A percentile compares a stretch with the other conserved stretches of the same genome.
Evolutionary conservation across 2,888 invertebrate species (phyloP).

Genomic region (Fragum whitleyi): DNA sequence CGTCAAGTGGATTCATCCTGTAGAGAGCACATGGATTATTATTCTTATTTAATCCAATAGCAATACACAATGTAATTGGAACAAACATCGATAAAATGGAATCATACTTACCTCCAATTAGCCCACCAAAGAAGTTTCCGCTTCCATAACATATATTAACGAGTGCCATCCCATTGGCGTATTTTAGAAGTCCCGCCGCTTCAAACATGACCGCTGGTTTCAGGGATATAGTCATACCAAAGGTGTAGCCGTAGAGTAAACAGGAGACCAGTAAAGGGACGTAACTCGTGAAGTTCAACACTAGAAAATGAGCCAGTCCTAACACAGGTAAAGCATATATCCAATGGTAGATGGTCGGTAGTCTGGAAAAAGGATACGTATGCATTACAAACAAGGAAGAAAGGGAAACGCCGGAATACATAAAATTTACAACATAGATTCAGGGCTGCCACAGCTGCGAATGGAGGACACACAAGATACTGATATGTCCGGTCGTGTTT

Average conservation of each 20-base stretch:
- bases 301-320: slow-evolving; percentile 48
- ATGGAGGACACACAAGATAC: too few relatives aligned
- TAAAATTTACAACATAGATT: too few relatives aligned
- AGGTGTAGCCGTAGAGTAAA: slow-evolving; percentile 48
- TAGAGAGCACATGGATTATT: neutral
- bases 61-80: neutral
- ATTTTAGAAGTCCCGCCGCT: slow-evolving; percentile 52
- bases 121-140: slow-evolving; percentile 45
- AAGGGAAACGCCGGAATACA: too few relatives aligned
- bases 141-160: slow-evolving; percentile 54
- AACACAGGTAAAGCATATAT: slow-evolving; percentile 47
- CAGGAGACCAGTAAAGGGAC: slow-evolving; percentile 46
- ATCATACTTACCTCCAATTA: slow-evolving; percentile 42
- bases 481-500: too few relatives aligned
- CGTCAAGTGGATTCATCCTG: neutral
- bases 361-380: too few relatives aligned
- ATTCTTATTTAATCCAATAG: neutral
- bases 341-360: slow-evolving; percentile 61
- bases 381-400: too few relatives aligned
- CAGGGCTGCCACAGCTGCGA: too few relatives aligned
- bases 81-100: neutral
- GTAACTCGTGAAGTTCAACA: slow-evolving; percentile 49
- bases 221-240: slow-evolving; percentile 55
- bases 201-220: slow-evolving; percentile 61
- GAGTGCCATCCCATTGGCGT: slow-evolving; percentile 52